A percentile compares a stretch with the other conserved stretches of the same genome.
These are phyloP conservation scores for Callaeas wilsoni DNA, from an alignment of 2,113 vertebrate species.

Conservation along the genomic window DNA sequence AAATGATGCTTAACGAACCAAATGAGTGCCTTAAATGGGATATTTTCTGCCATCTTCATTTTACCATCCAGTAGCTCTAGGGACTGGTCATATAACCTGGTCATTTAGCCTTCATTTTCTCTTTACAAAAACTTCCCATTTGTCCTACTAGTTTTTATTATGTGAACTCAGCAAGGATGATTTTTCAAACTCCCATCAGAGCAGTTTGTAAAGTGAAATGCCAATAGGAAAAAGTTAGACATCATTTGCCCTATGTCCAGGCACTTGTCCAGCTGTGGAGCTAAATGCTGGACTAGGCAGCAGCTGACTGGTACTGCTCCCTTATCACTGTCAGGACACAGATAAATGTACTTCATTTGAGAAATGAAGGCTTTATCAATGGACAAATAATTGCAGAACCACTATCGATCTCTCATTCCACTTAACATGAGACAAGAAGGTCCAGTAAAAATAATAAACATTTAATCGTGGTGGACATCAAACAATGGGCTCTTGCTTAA, in stretches of 20 bases:
- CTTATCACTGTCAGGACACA: conserved; percentile 57
- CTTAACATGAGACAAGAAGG: conserved; percentile 58
- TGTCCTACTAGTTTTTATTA: conserved; percentile 35
- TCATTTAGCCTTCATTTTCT: neutral
- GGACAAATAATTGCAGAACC: conserved; percentile 76
- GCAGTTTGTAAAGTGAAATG: conserved; percentile 79
- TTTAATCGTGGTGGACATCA: conserved; percentile 20
- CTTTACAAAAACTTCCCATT: neutral
- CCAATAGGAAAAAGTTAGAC: conserved; percentile 75
- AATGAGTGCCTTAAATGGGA: neutral
- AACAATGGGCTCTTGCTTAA: neutral
- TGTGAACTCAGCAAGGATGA: conserved; percentile 8
- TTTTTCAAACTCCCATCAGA: conserved; percentile 44
- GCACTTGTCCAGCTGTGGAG: conserved; percentile 60
- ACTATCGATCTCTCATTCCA: conserved; percentile 70
- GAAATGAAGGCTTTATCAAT: conserved; percentile 77
- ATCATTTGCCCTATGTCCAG: conserved; percentile 68
- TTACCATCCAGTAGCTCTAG: neutral
- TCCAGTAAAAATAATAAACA: conserved; percentile 72
- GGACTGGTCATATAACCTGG: neutral
- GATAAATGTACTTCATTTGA: conserved; percentile 68
- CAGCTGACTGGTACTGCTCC: neutral
- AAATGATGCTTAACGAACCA: neutral
- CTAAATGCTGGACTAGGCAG: conserved; percentile 8
- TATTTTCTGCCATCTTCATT: neutral